Conservation (phyloP, 2,113 vertebrate species). For the Crotophaga sulcirostris region DNA sequence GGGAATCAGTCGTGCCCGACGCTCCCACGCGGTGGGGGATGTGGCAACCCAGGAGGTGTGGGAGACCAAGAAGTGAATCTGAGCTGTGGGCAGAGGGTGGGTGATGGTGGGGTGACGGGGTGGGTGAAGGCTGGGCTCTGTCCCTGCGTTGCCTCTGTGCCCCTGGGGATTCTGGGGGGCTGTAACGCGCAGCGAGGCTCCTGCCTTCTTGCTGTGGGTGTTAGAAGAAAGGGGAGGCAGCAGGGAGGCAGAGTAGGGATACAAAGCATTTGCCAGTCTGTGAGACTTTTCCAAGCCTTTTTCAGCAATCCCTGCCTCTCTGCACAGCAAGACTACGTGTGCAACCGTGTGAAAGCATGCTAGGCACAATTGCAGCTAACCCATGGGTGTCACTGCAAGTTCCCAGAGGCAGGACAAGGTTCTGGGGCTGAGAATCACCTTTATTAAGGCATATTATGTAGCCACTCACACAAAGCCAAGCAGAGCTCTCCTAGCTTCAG, state of each 20-base stretch:
- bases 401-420: not conserved
- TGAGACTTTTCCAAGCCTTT: not conserved
- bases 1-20: not conserved
- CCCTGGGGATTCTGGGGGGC: not conserved
- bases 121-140: not conserved
- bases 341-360: accelerated
- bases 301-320: not conserved
- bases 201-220: not conserved
- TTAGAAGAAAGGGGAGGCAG: not conserved
- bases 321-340: not conserved
- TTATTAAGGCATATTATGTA: accelerated
- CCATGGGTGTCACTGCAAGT: accelerated
- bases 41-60: not conserved
- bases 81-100: not conserved
- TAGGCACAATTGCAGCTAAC: not conserved
- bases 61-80: not conserved
- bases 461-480: not conserved
- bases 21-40: accelerated
- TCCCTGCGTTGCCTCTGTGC: accelerated
- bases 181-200: not conserved
- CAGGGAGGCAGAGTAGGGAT: not conserved
- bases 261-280: not conserved
- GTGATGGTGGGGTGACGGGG: not conserved
- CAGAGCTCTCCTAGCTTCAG: not conserved
- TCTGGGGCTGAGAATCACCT: not conserved